Base-by-base conservation (phyloP, 2,888 invertebrate species). In the Drosophila macrothrix region DNA sequence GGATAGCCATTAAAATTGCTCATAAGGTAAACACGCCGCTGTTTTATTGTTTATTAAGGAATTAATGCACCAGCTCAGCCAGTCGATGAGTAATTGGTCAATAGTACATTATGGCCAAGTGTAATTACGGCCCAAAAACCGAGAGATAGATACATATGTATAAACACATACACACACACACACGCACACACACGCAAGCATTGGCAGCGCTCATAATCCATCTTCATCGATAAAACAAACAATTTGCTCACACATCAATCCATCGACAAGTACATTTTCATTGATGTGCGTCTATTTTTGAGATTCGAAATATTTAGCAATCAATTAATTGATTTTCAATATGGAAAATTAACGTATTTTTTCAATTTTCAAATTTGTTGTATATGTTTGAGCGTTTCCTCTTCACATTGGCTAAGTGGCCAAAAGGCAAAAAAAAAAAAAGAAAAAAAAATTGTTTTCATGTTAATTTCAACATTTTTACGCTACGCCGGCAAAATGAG, bases 141-240 rank as follows among this genome's bases (percentile, higher is more conserved):
- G 58, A 35, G 50, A 59, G 66, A 58, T 43, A 65, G 25, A 31
- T 6, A 59, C n/a, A 16, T 29, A 49, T 25, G 28, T 41, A 53
- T 7, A 22, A 1, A 14, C 7, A 43, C 22, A 41, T 1, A 43
- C 43, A 14, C 6, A 12, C 12, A 5, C 12, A 43, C 22, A 41
- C 10, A 5, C 19, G 2, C 22, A 14, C 43, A 43, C 22, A 43
- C 46, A 16, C 7, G 14, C 22, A 22, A 22, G 22, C 59, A 72
- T 53, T 59, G 60, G 46, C 67, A 55, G 54, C 61, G 33, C 84
- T 88, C 87, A 88, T 90, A 90, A 89, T 89, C 89, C 83, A 83
- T 89, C 90, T 90, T 90, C 88, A 82, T 88, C 90, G 81, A 84
- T 90, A 81, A 78, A 81, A 73, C 86, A 90, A 83, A 81, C 86